Base-by-base conservation (phyloP, 2,113 vertebrate species). In the zebrafish (Danio rerio) region DNA sequence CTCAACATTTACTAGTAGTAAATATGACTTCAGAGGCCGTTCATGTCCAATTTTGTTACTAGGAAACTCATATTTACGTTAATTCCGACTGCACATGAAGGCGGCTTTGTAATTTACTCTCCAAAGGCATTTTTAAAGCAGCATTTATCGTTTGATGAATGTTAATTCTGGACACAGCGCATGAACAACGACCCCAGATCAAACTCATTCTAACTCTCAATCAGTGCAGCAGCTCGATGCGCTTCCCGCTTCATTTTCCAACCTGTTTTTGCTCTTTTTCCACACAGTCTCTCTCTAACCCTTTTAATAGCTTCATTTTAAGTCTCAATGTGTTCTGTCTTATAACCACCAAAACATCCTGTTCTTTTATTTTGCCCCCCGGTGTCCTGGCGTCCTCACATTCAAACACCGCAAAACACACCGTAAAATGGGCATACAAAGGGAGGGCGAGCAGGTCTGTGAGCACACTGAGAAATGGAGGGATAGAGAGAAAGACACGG, bases 391-490 rank as follows among this genome's bases (percentile, higher is more conserved):
- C 45, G 40, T 42, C 52, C 62, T 4, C 43, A 42, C 58, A 73
- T 73, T 72, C 58, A 65, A 58, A 78, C 53, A 63, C 65, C 8
- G 13, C 50, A 71, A 18, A 42, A 31, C 58, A 83, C 47, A 83
- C 56, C n/a, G 31, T 78, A 79, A 83, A 83, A 72, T 21, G 12
- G 18, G 58, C 2, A 0, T 4, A 63, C 18, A 47, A 58, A 21
- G 18, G 18, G 56, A 56, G 68, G 9, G 40, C n/a, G 47, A 74
- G 70, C 2, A 53, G 49, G 45, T 31, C 13, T 52, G 7, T 8
- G 52, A 42, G 49, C 18, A 52, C 43, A 69, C 66, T 69, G 43
- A 47, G 43, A 74, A 72, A 50, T 47, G 61, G 58, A 74, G 20
- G 7, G 47, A 21, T 31, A 50, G 20, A 73, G 15, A 63, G 40